Conservation (phyloP, 2,888 invertebrate genomes). For the Cartodere bifasciata region DNA sequence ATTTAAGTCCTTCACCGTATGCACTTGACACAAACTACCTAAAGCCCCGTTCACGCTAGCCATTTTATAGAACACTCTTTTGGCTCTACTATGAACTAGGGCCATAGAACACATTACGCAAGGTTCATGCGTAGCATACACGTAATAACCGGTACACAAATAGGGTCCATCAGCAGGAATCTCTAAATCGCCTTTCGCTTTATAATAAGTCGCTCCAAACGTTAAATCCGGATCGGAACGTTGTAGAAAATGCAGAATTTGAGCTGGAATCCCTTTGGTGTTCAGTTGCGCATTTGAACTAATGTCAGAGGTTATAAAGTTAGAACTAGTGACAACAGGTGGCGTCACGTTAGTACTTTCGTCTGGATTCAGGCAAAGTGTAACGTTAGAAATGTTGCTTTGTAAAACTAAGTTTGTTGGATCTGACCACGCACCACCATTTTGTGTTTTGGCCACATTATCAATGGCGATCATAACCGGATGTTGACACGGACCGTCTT, state of each 20-base stretch:
- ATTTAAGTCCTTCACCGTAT: constrained; percentile 67
- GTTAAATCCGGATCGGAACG: constrained; percentile 29
- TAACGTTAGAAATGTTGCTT: neutral
- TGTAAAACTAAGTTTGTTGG: neutral
- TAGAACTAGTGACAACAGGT: neutral
- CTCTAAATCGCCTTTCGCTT: constrained; percentile 27
- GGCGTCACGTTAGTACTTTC: neutral
- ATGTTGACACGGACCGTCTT: constrained; percentile 64
- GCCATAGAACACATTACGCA: constrained; percentile 96
- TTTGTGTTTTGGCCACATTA: constrained; percentile 69
- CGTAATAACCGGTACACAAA: constrained; percentile 77
- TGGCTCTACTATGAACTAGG: constrained; percentile 76
- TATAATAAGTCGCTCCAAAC: constrained; percentile 39
- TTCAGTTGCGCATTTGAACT: constrained; percentile 8
- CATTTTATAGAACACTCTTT: constrained; percentile 64
- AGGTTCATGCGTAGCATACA: constrained; percentile 74
- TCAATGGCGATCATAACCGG: constrained; percentile 77
- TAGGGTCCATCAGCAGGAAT: constrained; percentile 49
- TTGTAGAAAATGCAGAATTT: constrained; percentile 25
- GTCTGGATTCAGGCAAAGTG: too few relatives aligned
- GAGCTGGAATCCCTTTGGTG: constrained; percentile 33
- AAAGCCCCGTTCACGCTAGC: constrained; percentile 54
- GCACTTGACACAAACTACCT: constrained; percentile 58
- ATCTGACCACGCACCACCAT: constrained; percentile 56
- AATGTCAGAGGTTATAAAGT: neutral